A percentile compares a stretch with the other conserved stretches of the same genome.
Evolutionary conservation across 2,113 vertebrate species (phyloP).

Genomic region (Platycercus adscitus): DNA sequence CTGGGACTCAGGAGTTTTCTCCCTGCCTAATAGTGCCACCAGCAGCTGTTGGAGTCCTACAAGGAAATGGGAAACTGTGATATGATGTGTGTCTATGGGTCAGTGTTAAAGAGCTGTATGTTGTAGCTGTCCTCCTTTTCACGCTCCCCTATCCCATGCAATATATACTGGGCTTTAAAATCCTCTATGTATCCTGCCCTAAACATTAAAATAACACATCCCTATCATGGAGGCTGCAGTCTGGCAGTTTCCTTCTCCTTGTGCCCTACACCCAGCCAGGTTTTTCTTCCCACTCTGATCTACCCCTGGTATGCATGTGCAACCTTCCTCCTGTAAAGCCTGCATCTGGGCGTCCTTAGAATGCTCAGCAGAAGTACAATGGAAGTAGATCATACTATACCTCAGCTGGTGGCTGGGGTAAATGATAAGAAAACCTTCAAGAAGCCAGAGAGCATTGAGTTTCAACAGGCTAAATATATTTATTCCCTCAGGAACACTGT

Average conservation of each 20-base stretch:
- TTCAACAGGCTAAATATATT: not conserved
- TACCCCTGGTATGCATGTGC: not conserved
- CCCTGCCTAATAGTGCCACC: not conserved
- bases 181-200: not conserved
- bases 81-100: not conserved
- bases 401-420: not conserved
- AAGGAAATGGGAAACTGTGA: not conserved
- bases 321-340: not conserved
- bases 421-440: not conserved
- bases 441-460: not conserved
- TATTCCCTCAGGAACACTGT: not conserved
- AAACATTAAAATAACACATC: not conserved
- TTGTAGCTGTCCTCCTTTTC: not conserved
- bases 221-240: not conserved
- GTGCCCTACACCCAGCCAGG: not conserved
- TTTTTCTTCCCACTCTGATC: not conserved
- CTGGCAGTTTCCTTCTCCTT: not conserved
- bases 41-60: not conserved
- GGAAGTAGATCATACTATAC: not conserved
- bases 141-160: not conserved
- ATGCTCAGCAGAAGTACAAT: not conserved
- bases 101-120: not conserved
- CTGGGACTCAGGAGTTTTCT: not conserved
- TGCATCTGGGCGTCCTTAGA: not conserved
- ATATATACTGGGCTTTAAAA: not conserved